A percentile compares a stretch with the other conserved stretches of the same genome.
Evolutionary conservation across 2,888 invertebrate genomes (phyloP).

Genomic region (Oscheius sp.): DNA sequence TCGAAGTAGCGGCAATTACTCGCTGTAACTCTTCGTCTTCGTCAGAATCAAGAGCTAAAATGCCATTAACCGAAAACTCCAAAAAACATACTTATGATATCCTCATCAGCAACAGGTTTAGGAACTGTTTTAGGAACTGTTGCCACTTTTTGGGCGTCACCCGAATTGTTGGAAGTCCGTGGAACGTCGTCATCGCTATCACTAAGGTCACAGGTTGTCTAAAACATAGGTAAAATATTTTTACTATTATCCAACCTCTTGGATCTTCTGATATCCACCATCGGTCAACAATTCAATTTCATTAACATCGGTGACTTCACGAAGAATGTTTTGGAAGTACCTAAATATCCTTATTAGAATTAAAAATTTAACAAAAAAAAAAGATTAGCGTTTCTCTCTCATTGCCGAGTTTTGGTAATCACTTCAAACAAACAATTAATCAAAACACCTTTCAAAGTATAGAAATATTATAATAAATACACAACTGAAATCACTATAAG

Average conservation of each 20-base stretch:
- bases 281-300: slow-evolving; percentile 69
- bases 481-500: background rate
- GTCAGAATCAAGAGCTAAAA: slow-evolving; percentile 31
- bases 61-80: background rate
- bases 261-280: slow-evolving; percentile 61
- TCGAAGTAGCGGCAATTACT: background rate
- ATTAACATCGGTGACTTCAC: slow-evolving; percentile 47
- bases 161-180: background rate
- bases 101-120: slow-evolving; percentile 24
- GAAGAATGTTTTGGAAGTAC: slow-evolving; percentile 66
- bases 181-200: slow-evolving; percentile 39
- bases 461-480: background rate
- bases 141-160: background rate
- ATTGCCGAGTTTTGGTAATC: no score
- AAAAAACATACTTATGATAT: slow-evolving; percentile 37
- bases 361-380: no score
- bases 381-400: no score
- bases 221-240: background rate
- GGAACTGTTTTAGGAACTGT: background rate
- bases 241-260: slow-evolving; percentile 34
- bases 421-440: no score
- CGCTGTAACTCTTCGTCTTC: slow-evolving; percentile 25
- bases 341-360: no score
- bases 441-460: no score
- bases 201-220: slow-evolving; percentile 1